phyloP scores from a whole-genome alignment of 2,797 vertebrate species.

The Tangara arthus region DNA sequence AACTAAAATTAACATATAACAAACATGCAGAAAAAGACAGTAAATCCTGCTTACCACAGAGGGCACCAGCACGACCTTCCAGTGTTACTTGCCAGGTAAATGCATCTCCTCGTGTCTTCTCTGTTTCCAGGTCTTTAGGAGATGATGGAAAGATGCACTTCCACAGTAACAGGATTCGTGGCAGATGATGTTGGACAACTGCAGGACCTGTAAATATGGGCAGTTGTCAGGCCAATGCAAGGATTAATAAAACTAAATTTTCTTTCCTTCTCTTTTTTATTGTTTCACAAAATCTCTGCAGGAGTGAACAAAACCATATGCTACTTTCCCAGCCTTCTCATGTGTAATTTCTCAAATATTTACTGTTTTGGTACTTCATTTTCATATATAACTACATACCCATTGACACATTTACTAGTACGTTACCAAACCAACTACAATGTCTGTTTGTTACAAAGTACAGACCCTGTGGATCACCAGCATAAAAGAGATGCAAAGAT shows the following conservation, averaged over 20 bases:
- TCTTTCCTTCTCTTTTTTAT: neutral
- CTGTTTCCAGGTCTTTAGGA: slow-evolving; percentile 86
- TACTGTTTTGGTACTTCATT: neutral
- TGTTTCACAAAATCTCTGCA: neutral
- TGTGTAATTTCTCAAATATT: neutral
- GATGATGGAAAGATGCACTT: slow-evolving; percentile 87
- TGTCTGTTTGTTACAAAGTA: neutral
- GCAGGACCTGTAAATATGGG: slow-evolving; percentile 79
- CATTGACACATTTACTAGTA: neutral
- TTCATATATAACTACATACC: neutral
- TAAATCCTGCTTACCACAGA: slow-evolving; percentile 72
- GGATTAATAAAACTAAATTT: neutral
- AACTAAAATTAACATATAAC: neutral
- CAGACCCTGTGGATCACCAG: neutral
- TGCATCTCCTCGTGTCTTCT: slow-evolving; percentile 86
- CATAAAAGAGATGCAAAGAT: neutral
- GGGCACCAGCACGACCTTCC: slow-evolving; percentile 88
- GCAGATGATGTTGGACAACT: slow-evolving; percentile 84
- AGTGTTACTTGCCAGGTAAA: slow-evolving; percentile 95
- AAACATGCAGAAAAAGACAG: neutral
- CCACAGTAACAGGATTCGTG: slow-evolving; percentile 86
- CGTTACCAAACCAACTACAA: neutral
- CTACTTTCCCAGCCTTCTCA: neutral
- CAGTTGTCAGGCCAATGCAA: neutral
- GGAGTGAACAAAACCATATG: neutral